These are phyloP conservation scores for Drosophila paulistorum DNA, from an alignment of 1,140 invertebrate species.

Conservation along the genomic window DNA sequence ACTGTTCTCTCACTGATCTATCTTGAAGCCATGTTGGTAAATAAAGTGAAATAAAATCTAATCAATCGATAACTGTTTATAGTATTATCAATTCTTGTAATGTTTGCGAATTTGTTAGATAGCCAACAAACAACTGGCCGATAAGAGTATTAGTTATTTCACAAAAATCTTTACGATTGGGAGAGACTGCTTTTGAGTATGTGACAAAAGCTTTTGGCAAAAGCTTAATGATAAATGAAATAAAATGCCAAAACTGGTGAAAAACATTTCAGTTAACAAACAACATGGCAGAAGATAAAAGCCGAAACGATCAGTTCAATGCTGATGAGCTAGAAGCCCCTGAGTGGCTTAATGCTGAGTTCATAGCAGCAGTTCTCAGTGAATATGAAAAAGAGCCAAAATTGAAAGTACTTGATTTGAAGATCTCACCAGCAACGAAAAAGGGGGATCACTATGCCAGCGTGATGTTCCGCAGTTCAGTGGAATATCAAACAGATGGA, in stretches of 20 bases:
- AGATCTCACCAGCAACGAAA: constrained; percentile 58
- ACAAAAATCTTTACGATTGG: not conserved
- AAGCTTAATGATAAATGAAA: constrained; percentile 6
- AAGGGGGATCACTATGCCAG: constrained; percentile 79
- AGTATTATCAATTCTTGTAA: too few relatives aligned
- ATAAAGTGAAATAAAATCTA: too few relatives aligned
- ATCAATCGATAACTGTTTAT: too few relatives aligned
- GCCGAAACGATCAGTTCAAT: constrained; percentile 35
- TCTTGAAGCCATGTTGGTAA: too few relatives aligned
- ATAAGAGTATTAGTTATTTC: too few relatives aligned
- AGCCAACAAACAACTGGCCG: too few relatives aligned
- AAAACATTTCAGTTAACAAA: constrained; percentile 9
- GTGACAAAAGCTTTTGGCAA: constrained; percentile 1
- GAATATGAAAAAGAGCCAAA: constrained; percentile 30
- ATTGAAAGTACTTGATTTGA: constrained; percentile 39
- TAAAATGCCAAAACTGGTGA: not conserved
- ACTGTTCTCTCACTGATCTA: too few relatives aligned
- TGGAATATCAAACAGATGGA: constrained; percentile 13
- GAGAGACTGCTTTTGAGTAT: not conserved
- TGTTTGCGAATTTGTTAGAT: too few relatives aligned
- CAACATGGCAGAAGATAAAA: constrained; percentile 22
- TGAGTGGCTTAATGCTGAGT: constrained; percentile 52
- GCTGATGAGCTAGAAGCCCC: constrained; percentile 67
- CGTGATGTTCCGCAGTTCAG: constrained; percentile 48
- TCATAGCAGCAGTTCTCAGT: constrained; percentile 47